These are phyloP conservation scores for human DNA, from an alignment of 2,113 vertebrate species.

Conservation along the genomic window DNA sequence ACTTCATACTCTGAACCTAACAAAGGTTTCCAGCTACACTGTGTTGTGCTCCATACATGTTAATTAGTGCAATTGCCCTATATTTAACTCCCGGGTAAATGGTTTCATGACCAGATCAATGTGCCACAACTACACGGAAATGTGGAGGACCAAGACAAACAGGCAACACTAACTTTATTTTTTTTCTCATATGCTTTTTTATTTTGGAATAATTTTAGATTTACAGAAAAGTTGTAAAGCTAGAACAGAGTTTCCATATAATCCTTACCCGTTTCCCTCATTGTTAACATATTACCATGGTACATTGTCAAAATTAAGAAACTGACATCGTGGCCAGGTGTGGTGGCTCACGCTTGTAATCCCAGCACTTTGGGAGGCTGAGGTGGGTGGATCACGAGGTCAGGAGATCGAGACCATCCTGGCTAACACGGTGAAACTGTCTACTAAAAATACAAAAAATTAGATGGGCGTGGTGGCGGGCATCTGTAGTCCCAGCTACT, in stretches of 20 bases:
- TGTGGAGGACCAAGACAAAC: not conserved
- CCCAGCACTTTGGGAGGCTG: too few species aligned
- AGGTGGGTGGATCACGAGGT: too few species aligned
- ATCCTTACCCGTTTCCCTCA: not conserved
- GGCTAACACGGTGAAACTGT: too few species aligned
- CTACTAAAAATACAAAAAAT: too few species aligned
- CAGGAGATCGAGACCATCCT: too few species aligned
- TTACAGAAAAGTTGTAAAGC: conserved; percentile 6
- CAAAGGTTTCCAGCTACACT: not conserved
- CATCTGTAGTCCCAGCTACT: too few species aligned
- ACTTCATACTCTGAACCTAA: not conserved
- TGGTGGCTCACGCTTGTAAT: too few species aligned
- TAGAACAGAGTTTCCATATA: not conserved
- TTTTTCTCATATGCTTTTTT: not conserved
- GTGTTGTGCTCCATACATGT: not conserved
- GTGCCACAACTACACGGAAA: not conserved
- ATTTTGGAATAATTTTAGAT: conserved; percentile 36
- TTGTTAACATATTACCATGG: not conserved
- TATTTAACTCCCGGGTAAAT: not conserved
- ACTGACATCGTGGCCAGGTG: not conserved
- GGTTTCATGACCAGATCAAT: not conserved
- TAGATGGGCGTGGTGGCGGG: too few species aligned
- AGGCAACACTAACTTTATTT: not conserved
- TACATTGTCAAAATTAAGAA: conserved; percentile 24
- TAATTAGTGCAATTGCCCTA: not conserved